Base-by-base conservation (phyloP, 64 coral and sea anemone genomes). In the Anthopleura sola region DNA sequence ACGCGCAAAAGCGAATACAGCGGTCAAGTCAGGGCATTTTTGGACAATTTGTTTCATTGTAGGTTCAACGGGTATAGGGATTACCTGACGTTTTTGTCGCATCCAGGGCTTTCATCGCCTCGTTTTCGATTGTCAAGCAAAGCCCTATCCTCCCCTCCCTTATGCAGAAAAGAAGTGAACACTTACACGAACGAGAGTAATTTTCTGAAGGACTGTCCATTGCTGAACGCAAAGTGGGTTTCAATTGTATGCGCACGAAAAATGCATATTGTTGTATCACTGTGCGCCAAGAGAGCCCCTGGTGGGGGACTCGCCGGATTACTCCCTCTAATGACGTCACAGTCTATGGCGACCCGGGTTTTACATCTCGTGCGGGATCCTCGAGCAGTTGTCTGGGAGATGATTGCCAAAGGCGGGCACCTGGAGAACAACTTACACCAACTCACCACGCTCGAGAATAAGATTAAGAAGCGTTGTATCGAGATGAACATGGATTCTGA, bases 291-390 rank as follows among this genome's bases (percentile, higher is more conserved):
- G 21, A 86, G 92, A 38, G 75, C 84, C 36, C 92, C 37, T 0
- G 50, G 40, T 3, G 71, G 40, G 26, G 26, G 64, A 55, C 50
- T 94, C 49, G 88, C 28, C 18, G 81, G 85, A 0, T 71, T 94
- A 3, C 47, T 75, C 24, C 85, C 88, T 39, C 46, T 60, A 6
- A 53, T 48, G 80, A 37, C 39, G 55, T 88, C 51, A 18, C 29
- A 80, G 29, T 34, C 69, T 36, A 62, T 36, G 23, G 39, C 54
- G 15, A 81, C 60, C 44, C 36, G 74, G 18, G 68, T 87, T 76
- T 85, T 94, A 78, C 88, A 94, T 38, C 37, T 94, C n/a, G 92
- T 94, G 2, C 76, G 84, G 33, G 92, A 94, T 66, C 92, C 92
- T 2, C 92, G 92, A 5, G 88, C 81, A n/a, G 60, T 86, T 6